phyloP scores from a whole-genome alignment of 2,797 vertebrate species.

The Poeciliopsis gracilis region DNA sequence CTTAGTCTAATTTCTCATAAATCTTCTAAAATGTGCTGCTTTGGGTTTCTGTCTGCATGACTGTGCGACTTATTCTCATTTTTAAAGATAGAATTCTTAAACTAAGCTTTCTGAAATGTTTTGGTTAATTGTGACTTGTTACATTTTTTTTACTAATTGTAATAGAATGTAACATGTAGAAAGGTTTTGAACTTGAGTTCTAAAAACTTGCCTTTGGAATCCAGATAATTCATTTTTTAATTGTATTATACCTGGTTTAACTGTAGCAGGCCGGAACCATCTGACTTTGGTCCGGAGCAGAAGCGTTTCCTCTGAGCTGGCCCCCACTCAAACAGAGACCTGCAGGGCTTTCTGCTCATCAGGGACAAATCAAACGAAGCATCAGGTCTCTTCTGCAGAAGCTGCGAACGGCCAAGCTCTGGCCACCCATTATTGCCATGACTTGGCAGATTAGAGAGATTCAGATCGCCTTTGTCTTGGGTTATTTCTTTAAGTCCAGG shows the following conservation, averaged over 20 bases:
- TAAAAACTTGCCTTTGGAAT: background rate
- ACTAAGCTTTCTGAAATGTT: background rate
- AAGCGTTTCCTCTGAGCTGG: slow-evolving; percentile 64
- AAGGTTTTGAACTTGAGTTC: background rate
- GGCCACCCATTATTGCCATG: background rate
- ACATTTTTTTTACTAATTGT: background rate
- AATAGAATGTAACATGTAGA: background rate
- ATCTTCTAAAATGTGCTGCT: background rate
- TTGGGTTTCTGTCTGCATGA: background rate
- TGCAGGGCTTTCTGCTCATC: slow-evolving; percentile 70
- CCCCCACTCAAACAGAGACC: slow-evolving; percentile 78
- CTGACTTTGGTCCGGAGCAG: slow-evolving; percentile 54
- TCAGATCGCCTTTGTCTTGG: slow-evolving; percentile 1
- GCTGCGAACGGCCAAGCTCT: background rate
- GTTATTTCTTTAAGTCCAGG: background rate
- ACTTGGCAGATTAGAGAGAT: background rate
- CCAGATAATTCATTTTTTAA: background rate
- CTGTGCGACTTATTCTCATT: background rate
- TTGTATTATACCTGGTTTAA: slow-evolving; percentile 36
- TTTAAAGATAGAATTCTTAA: background rate
- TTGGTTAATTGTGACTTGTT: background rate
- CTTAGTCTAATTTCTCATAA: background rate
- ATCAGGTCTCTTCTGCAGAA: background rate
- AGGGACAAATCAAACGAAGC: slow-evolving; percentile 59
- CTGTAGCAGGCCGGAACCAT: slow-evolving; percentile 17